Base-by-base conservation (phyloP, 1,140 invertebrate genomes). In the Anastrepha obliqua region DNA sequence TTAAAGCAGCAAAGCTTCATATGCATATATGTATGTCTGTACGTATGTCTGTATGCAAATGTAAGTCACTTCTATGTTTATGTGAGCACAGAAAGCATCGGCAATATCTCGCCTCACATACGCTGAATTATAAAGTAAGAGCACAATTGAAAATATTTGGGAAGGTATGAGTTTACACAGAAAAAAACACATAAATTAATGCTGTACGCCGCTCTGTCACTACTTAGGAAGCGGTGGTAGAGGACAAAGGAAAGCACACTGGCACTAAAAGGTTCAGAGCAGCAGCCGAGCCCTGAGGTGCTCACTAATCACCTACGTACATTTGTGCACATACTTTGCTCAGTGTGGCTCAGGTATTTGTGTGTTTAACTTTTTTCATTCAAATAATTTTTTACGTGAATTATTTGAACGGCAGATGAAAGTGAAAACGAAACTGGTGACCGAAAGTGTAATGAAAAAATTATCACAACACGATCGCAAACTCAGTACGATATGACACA, bases 371-470 rank as follows among this genome's bases (percentile, higher is more conserved):
- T 47, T 44, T 74, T 74, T 74, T 74, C 42, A 15, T 74, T 42
- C 4, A 67, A 67, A 67, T 67, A n/a, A 67, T 39, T 67, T 67
- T 64, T 64, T 67, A 39, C 17, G 60, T 65, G n/a, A 39, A 11
- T 20, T 47, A 42, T 47, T 47, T 47, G 39, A 17, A 44, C 39
- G 13, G 0, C 39, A 74, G 42, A 74, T 74, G 67, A 74, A 74
- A 74, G 67, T 74, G 67, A 47, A 74, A 74, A 47, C 42, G 67
- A 44, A 74, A 44, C 42, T 74, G 67, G 2, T 74, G 67, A 74
- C 67, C 42, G 67, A 74, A 74, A 44, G 42, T 74, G 42, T 42
- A 13, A 9, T 9, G 17, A 29, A 20, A 67, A 67, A 67, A 67
- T 11, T 20, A 13, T 67, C 65, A 67, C 65, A 67, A 67, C 9